Evolutionary conservation across 2,113 vertebrate species (phyloP).

Genomic region (Thalassarche chlororhynchos): DNA sequence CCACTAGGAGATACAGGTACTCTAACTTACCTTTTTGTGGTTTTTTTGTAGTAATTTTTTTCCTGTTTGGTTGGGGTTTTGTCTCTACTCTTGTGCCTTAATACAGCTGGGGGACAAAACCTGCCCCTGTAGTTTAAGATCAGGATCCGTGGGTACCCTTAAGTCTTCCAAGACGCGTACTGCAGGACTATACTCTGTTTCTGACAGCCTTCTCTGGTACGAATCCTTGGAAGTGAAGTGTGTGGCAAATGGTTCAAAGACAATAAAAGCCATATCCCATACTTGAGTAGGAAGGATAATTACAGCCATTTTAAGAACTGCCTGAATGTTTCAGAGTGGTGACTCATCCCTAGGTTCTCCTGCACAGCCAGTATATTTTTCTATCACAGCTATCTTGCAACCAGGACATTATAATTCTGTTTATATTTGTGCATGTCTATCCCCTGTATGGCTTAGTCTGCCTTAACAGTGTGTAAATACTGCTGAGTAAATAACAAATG

Average conservation of each 20-base stretch:
- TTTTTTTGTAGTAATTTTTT: background rate
- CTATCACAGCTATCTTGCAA: background rate
- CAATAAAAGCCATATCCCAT: background rate
- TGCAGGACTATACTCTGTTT: background rate
- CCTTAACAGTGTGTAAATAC: constrained; percentile 40
- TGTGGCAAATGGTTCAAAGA: background rate
- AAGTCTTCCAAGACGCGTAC: background rate
- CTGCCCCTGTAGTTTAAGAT: background rate
- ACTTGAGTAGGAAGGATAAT: background rate
- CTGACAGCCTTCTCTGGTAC: background rate
- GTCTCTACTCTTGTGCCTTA: background rate
- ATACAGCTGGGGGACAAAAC: background rate
- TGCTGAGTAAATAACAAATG: constrained; percentile 56
- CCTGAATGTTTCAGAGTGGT: background rate
- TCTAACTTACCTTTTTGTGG: background rate
- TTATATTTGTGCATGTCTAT: constrained; percentile 4
- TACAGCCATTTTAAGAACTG: constrained; percentile 26
- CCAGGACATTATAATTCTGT: background rate
- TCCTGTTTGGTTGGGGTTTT: background rate
- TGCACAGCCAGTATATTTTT: background rate
- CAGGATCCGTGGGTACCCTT: background rate
- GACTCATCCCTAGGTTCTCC: background rate
- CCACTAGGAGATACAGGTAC: background rate
- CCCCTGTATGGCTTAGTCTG: background rate
- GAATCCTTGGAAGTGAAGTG: background rate